Percentiles rank a stretch among this genome's conserved stretches.
Conservation (phyloP, 2,113 vertebrate genomes). For the Pteropus alecto region DNA sequence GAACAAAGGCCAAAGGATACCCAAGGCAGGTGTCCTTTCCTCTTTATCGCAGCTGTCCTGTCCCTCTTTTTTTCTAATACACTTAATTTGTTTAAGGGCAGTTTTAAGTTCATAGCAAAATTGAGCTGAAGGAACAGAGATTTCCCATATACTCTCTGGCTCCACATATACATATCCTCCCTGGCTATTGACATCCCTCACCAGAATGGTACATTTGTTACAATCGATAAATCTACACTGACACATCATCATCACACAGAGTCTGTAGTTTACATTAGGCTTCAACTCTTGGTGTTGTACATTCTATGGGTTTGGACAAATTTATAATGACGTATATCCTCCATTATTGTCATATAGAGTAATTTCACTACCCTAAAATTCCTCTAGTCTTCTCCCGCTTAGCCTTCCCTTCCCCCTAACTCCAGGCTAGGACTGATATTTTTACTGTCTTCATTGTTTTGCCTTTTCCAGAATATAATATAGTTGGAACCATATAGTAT, state of each 20-base stretch:
- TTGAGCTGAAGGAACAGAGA: background rate
- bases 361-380: background rate
- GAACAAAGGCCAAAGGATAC: background rate
- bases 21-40: background rate
- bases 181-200: background rate
- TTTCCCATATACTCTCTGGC: background rate
- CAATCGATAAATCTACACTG: background rate
- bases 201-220: background rate
- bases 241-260: background rate
- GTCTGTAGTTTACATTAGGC: background rate
- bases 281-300: background rate
- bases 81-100: background rate
- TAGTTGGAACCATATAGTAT: background rate
- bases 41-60: background rate
- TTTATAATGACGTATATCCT: background rate
- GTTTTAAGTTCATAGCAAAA: background rate
- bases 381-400: background rate
- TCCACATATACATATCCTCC: background rate
- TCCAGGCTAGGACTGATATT: background rate
- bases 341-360: background rate
- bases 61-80: background rate
- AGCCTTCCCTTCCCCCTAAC: background rate
- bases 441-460: background rate
- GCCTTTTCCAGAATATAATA: background rate
- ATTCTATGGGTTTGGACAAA: background rate